Evolutionary conservation across 2,888 invertebrate species (phyloP).

Genomic region (Scrobipalpa costella): DNA sequence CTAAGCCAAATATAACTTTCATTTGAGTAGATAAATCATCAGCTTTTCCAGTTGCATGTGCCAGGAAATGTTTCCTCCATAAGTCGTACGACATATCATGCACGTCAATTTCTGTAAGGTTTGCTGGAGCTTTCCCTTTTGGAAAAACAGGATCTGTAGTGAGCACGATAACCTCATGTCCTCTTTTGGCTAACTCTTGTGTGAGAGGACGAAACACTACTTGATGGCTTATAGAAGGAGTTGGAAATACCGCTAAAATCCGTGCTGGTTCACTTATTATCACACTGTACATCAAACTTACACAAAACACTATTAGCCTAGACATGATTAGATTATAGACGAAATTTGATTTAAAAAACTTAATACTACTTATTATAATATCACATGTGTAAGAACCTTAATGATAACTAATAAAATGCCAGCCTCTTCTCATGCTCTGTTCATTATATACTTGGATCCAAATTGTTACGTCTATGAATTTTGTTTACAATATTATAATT

Average conservation of each 20-base stretch:
- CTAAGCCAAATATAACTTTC: too few species aligned
- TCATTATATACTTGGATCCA: too few species aligned
- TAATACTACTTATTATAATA: too few species aligned
- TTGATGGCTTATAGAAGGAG: constrained; percentile 50
- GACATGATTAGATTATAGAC: not conserved
- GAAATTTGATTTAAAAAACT: too few species aligned
- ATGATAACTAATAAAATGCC: too few species aligned
- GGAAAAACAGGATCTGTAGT: constrained; percentile 62
- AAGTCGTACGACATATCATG: constrained; percentile 48
- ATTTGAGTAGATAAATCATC: too few species aligned
- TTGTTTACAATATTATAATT: too few species aligned
- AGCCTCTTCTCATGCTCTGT: too few species aligned
- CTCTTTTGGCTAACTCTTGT: constrained; percentile 60
- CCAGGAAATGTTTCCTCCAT: constrained; percentile 33
- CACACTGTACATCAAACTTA: not conserved
- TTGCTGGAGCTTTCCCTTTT: constrained; percentile 46
- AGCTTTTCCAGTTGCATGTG: too few species aligned
- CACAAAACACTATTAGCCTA: not conserved
- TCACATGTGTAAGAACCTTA: too few species aligned
- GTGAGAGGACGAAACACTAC: constrained; percentile 61
- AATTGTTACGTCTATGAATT: too few species aligned
- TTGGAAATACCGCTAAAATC: not conserved
- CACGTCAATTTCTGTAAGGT: constrained; percentile 64
- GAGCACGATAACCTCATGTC: constrained; percentile 67
- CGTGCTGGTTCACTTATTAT: not conserved